Conservation (phyloP, 2,113 vertebrate species). For the Sylvilagus bachmani region DNA sequence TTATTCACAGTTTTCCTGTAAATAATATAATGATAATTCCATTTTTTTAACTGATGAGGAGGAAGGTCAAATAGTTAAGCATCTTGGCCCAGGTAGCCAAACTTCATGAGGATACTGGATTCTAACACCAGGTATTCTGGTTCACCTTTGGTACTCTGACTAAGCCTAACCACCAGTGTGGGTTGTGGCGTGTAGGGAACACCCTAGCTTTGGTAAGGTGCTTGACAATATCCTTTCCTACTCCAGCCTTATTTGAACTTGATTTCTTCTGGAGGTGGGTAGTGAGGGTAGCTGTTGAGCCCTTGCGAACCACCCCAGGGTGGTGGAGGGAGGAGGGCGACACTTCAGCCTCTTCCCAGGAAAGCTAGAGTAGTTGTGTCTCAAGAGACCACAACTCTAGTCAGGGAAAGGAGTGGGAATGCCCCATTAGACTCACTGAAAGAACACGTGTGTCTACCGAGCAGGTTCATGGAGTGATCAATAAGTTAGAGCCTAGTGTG, state of each 20-base stretch:
- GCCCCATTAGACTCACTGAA: neutral
- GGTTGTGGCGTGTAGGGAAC: neutral
- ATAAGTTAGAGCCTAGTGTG: neutral
- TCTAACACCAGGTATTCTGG: neutral
- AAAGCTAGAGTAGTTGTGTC: neutral
- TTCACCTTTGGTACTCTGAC: neutral
- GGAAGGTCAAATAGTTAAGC: neutral
- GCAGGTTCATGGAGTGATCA: too few relatives aligned
- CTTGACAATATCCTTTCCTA: neutral
- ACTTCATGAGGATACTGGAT: neutral
- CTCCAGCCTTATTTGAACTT: neutral
- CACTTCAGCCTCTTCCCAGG: neutral
- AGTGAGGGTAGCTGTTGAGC: neutral
- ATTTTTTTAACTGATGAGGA: neutral
- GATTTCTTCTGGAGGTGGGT: neutral
- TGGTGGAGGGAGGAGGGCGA: neutral
- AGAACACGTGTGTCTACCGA: neutral
- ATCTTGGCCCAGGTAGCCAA: neutral
- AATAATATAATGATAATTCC: neutral
- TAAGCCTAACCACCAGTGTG: neutral
- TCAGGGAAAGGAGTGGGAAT: neutral
- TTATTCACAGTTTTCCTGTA: neutral
- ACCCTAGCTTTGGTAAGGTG: neutral
- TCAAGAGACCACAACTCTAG: neutral
- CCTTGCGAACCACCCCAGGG: neutral